Evolutionary conservation across 2,797 vertebrate genomes (phyloP), one percentile per base, ranked within the genome.

Genomic region (Paratrypauchen microcephalus): DNA sequence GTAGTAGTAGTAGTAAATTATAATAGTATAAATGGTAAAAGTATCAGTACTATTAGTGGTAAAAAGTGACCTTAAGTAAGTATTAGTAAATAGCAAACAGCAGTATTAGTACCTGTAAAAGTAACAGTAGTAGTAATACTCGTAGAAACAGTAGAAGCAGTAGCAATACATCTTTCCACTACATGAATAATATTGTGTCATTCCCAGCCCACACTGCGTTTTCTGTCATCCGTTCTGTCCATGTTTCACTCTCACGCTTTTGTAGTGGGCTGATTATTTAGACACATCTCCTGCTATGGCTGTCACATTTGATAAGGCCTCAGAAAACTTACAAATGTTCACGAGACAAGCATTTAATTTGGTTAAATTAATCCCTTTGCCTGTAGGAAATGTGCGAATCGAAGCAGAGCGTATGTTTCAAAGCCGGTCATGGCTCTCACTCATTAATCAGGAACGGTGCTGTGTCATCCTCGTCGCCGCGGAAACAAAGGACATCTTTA

Each of bases 401-500:
- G 41, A 41, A 26, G 41, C 62, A 23, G 62, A 26, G 41, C 59
- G 59, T 23, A 48, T n/a, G 12, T 64, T 64, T 26, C 23, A 64
- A 64, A 47, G 62, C 62, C 28, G 23, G 62, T 48, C 62, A 64
- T 11, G 62, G 62, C 23, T 47, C 39, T 64, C 62, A 45, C 18
- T 64, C 41, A 64, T 64, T 64, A 64, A 64, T 47, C 62, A 48
- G 39, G 41, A 64, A 41, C 8, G 21, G 26, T 21, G 65, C 65
- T 39, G 65, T 39, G 52, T 54, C 65, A 66, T 55, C 65, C 30
- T 18, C 65, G 48, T 52, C 62, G 18, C 62, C 7, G 41, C 41
- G 39, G 39, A 28, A 24, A 64, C 62, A 64, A 64, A 64, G 62
- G 62, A 64, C 62, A 48, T 64, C 62, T 64, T 64, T 64, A 64